Conservation (phyloP, 2,888 invertebrate genomes). For the Phaedon cochleariae region DNA sequence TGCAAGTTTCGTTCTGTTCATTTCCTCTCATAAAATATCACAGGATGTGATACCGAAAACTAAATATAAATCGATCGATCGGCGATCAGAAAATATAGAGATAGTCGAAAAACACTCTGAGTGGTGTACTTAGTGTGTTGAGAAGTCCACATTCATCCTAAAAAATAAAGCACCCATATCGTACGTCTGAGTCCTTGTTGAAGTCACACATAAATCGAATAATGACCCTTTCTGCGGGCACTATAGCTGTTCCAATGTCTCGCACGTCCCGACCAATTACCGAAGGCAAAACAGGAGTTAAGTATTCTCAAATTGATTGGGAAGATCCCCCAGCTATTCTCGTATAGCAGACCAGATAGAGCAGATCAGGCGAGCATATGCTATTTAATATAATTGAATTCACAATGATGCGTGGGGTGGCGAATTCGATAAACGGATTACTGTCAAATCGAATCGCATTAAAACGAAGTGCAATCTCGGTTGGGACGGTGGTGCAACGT, state of each 20-base stretch:
- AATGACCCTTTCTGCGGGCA: no score
- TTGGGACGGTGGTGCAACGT: conserved; percentile 45
- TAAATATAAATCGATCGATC: no score
- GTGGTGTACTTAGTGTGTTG: no score
- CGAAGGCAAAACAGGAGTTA: conserved; percentile 47
- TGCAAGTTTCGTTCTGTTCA: no score
- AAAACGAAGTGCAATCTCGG: conserved; percentile 60
- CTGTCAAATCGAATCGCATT: conserved; percentile 65
- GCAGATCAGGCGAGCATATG: conserved; percentile 57
- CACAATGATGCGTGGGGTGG: conserved; percentile 62
- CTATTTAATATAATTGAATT: conserved; percentile 64
- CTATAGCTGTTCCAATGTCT: neutral
- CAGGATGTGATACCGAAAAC: no score
- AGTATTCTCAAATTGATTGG: conserved; percentile 52
- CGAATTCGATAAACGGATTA: conserved; percentile 65
- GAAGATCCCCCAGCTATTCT: conserved; percentile 37
- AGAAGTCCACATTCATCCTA: no score
- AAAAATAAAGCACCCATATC: no score
- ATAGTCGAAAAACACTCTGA: no score
- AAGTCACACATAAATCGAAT: no score
- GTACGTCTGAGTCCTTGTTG: no score
- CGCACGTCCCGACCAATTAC: conserved; percentile 24
- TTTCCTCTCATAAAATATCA: no score
- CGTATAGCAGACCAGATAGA: conserved; percentile 23
- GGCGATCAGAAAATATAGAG: no score